These are phyloP conservation scores for Chrysodeixis includens DNA, from an alignment of 2,888 invertebrate genomes.

Conservation along the genomic window DNA sequence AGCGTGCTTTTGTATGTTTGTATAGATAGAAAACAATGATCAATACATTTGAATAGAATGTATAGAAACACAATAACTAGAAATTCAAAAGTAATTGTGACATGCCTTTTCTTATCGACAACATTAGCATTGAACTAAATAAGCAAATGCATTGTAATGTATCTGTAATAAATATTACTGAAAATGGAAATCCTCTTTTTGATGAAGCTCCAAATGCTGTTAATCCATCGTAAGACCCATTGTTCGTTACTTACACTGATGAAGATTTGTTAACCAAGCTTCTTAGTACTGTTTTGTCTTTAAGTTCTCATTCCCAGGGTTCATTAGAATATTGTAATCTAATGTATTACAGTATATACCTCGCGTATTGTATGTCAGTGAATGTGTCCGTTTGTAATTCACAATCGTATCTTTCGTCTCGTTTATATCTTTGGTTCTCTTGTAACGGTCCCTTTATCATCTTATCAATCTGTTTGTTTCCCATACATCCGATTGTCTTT, in stretches of 20 bases:
- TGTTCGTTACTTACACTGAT: conserved; percentile 31
- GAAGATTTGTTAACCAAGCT: conserved; percentile 25
- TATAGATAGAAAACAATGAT: conserved; percentile 13
- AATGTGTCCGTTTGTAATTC: conserved; percentile 61
- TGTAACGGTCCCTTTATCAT: conserved; percentile 60
- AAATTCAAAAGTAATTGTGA: conserved; percentile 33
- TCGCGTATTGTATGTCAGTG: conserved; percentile 52
- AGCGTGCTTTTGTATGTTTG: conserved; percentile 13
- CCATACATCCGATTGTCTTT: conserved; percentile 48
- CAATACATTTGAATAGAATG: conserved; percentile 18
- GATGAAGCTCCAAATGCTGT: conserved; percentile 17
- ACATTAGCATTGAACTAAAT: conserved; percentile 31
- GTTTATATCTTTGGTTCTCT: conserved; percentile 64
- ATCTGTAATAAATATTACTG: conserved; percentile 20
- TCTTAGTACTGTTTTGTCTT: conserved; percentile 40
- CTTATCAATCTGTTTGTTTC: conserved; percentile 56
- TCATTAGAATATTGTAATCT: conserved; percentile 61
- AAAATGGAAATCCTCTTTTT: conserved; percentile 29
- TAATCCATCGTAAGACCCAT: conserved; percentile 25
- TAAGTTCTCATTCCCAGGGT: conserved; percentile 60
- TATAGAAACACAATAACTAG: conserved; percentile 6
- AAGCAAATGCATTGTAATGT: conserved; percentile 23
- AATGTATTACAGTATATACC: conserved; percentile 52
- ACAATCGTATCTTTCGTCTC: conserved; percentile 63
- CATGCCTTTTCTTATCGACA: conserved; percentile 20